These are phyloP conservation scores for Aplochiton taeniatus DNA, from an alignment of 2,797 vertebrate species.

Conservation along the genomic window DNA sequence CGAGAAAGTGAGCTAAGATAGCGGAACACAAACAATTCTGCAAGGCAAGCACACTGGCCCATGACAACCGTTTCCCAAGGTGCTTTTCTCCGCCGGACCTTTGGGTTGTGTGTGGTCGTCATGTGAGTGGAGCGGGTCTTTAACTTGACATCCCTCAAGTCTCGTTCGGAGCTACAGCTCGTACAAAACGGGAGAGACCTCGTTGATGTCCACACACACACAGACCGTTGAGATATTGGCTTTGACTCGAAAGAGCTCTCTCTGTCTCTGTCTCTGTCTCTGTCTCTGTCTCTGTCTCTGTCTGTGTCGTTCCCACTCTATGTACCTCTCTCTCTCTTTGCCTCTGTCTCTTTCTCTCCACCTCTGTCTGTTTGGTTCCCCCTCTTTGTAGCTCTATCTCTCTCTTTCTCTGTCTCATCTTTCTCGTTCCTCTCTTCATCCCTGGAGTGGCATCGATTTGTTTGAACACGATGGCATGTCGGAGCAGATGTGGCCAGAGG, in stretches of 20 bases:
- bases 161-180: no score
- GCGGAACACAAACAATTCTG: no score
- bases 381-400: background rate
- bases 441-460: background rate
- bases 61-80: no score
- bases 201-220: no score
- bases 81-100: no score
- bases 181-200: no score
- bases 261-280: constrained; percentile 12
- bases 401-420: background rate
- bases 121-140: no score
- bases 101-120: no score
- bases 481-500: background rate
- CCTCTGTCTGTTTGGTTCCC: background rate
- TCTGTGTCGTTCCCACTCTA: constrained; percentile 2
- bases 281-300: background rate
- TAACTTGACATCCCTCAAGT: no score
- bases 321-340: background rate
- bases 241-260: constrained; percentile 21
- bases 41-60: no score
- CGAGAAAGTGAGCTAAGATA: no score
- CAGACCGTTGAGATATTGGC: constrained; percentile 26
- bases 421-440: background rate
- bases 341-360: background rate
- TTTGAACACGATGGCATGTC: constrained; percentile 2